These are phyloP conservation scores for Harpegnathos saltator DNA, from an alignment of 1,140 invertebrate species.

Conservation along the genomic window DNA sequence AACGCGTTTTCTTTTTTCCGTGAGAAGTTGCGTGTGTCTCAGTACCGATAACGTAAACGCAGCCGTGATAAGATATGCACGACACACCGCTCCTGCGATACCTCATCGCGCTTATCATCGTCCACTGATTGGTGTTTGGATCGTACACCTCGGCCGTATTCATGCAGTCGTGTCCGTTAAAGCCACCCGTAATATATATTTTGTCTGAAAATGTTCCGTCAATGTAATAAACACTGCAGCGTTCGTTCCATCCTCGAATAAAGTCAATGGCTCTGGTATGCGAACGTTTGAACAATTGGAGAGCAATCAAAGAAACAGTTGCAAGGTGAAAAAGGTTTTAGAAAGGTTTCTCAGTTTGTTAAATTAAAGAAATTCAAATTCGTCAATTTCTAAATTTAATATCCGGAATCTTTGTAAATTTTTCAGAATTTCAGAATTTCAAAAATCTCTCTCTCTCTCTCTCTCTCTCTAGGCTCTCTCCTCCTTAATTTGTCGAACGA, in stretches of 20 bases:
- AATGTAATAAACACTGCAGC: background rate
- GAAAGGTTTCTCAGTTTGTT: too few species aligned
- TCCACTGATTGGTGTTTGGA: conserved; percentile 94
- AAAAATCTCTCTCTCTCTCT: too few species aligned
- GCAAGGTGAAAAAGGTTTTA: too few species aligned
- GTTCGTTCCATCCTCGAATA: background rate
- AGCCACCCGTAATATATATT: conserved; percentile 94
- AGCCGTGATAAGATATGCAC: conserved; percentile 86
- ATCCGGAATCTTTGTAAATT: too few species aligned
- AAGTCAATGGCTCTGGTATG: background rate
- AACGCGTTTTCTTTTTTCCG: conserved; percentile 9
- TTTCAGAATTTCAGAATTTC: too few species aligned
- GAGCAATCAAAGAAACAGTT: too few species aligned
- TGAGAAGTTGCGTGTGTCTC: conserved; percentile 3
- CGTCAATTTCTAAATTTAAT: too few species aligned
- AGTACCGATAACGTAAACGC: conserved; percentile 86
- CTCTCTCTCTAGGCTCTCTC: too few species aligned
- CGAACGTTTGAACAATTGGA: too few species aligned
- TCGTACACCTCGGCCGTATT: conserved; percentile 95
- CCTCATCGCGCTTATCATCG: conserved; percentile 90
- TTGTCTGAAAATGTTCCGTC: conserved; percentile 86
- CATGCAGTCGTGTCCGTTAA: conserved; percentile 95
- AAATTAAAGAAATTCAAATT: too few species aligned
- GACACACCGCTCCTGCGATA: conserved; percentile 87
- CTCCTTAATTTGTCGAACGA: too few species aligned